A percentile compares a stretch with the other conserved stretches of the same genome.
Conservation (phyloP, 1,140 invertebrate genomes). For the Chironomus striatipennis region DNA sequence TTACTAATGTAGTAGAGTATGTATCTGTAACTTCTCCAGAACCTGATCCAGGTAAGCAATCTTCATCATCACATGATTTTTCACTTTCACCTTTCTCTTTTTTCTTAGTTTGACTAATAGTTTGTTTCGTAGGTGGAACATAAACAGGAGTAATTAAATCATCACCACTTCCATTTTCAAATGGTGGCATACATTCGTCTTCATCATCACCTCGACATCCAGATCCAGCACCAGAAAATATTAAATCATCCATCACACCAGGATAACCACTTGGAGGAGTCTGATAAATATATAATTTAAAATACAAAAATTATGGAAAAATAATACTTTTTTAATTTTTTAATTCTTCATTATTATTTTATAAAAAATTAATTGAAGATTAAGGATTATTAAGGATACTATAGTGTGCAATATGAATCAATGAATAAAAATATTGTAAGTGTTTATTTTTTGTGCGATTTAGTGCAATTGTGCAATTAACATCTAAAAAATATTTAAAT, state of each 20-base stretch:
- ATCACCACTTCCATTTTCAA: slow-evolving; percentile 72
- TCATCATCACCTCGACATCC: slow-evolving; percentile 80
- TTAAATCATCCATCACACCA: slow-evolving; percentile 71
- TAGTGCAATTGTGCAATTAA: too few species aligned
- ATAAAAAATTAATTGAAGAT: slow-evolving; percentile 1
- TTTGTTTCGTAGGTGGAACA: slow-evolving; percentile 68
- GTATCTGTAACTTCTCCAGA: slow-evolving; percentile 52
- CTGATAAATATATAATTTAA: slow-evolving; percentile 40
- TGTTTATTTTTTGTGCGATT: too few species aligned
- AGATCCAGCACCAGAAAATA: slow-evolving; percentile 81
- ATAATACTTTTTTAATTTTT: too few species aligned
- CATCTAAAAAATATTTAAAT: too few species aligned
- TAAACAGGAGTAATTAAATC: slow-evolving; percentile 88
- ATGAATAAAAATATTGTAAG: too few species aligned
- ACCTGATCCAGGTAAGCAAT: slow-evolving; percentile 68
- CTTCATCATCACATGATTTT: slow-evolving; percentile 69
- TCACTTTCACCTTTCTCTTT: slow-evolving; percentile 35
- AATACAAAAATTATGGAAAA: background rate
- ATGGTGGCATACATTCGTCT: slow-evolving; percentile 74
- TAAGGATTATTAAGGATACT: too few species aligned
- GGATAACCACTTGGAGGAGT: slow-evolving; percentile 74
- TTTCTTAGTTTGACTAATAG: slow-evolving; percentile 46
- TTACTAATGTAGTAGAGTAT: slow-evolving; percentile 47
- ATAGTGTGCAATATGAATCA: too few species aligned
- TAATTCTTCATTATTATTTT: too few species aligned